Evolutionary conservation across 2,113 vertebrate genomes (phyloP).

Genomic region (Ptyas mucosa): DNA sequence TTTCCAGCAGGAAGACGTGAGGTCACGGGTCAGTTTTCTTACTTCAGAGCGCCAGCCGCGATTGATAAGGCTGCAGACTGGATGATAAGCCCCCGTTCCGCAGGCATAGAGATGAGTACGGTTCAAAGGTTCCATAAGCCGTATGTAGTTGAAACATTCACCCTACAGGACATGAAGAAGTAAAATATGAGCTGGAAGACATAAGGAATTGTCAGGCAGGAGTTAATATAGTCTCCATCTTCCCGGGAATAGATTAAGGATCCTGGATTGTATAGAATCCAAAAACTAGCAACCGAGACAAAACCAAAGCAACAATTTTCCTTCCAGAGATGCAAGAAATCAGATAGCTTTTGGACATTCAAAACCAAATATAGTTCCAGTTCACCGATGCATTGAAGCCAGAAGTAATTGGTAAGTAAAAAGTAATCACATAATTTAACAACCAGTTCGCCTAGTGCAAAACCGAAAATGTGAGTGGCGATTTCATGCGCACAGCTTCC

Average conservation of each 20-base stretch:
- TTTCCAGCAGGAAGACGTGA: not conserved
- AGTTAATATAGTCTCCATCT: not conserved
- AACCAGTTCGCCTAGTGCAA: too few species aligned
- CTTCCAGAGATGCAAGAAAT: not conserved
- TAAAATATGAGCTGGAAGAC: not conserved
- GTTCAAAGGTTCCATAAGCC: conserved; percentile 80
- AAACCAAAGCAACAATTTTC: not conserved
- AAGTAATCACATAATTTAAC: too few species aligned
- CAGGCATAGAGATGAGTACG: conserved; percentile 83
- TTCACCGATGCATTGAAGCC: not conserved
- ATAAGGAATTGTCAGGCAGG: not conserved
- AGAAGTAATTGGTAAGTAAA: too few species aligned
- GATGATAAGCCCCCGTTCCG: conserved; percentile 82
- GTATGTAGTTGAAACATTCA: conserved; percentile 71
- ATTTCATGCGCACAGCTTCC: too few species aligned
- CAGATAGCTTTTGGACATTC: too few species aligned
- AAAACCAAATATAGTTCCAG: not conserved
- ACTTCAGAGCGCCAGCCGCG: conserved; percentile 83
- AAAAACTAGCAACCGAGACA: not conserved
- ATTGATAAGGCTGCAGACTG: conserved; percentile 80
- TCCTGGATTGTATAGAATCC: not conserved
- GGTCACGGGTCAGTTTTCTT: not conserved
- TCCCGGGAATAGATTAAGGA: not conserved
- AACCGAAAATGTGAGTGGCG: too few species aligned
- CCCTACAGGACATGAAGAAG: conserved; percentile 42